These are phyloP conservation scores for Lucifuga dentata DNA, from an alignment of 2,113 vertebrate genomes.

Conservation along the genomic window DNA sequence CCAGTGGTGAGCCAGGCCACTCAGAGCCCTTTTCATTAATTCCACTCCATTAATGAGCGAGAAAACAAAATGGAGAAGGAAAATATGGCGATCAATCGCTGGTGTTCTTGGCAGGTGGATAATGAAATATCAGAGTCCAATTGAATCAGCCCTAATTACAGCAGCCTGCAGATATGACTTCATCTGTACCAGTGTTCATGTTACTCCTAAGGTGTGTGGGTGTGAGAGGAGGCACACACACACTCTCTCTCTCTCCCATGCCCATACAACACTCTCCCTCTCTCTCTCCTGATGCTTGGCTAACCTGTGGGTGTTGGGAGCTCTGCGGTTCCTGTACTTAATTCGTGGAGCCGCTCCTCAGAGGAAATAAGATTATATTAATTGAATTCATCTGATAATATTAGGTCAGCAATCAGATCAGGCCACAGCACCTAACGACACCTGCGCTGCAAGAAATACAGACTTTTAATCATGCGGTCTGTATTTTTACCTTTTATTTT, in stretches of 20 bases:
- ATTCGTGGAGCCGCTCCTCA: slow-evolving; percentile 93
- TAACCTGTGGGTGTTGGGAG: slow-evolving; percentile 83
- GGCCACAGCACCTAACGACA: no score
- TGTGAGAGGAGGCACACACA: slow-evolving; percentile 21
- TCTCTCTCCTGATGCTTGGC: slow-evolving; percentile 73
- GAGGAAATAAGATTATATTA: slow-evolving; percentile 95
- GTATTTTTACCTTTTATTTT: no score
- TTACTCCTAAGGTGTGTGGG: slow-evolving; percentile 56
- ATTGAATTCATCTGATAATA: slow-evolving; percentile 92
- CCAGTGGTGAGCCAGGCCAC: slow-evolving; percentile 49
- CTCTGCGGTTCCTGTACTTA: slow-evolving; percentile 80
- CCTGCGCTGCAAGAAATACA: no score
- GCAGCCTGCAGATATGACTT: slow-evolving; percentile 81
- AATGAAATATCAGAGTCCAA: slow-evolving; percentile 83
- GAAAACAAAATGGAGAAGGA: slow-evolving; percentile 75
- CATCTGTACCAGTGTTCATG: slow-evolving; percentile 64
- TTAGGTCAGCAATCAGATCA: no score
- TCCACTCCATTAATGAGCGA: slow-evolving; percentile 80
- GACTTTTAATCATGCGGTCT: no score
- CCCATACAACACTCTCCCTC: slow-evolving; percentile 1
- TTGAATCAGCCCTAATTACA: slow-evolving; percentile 84
- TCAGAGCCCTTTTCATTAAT: slow-evolving; percentile 77
- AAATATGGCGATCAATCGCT: slow-evolving; percentile 81
- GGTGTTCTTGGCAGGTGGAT: slow-evolving; percentile 82
- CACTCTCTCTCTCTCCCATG: slow-evolving; percentile 38